Evolutionary conservation across 1,140 invertebrate species (phyloP).

Genomic region (Parapsyche elsis): DNA sequence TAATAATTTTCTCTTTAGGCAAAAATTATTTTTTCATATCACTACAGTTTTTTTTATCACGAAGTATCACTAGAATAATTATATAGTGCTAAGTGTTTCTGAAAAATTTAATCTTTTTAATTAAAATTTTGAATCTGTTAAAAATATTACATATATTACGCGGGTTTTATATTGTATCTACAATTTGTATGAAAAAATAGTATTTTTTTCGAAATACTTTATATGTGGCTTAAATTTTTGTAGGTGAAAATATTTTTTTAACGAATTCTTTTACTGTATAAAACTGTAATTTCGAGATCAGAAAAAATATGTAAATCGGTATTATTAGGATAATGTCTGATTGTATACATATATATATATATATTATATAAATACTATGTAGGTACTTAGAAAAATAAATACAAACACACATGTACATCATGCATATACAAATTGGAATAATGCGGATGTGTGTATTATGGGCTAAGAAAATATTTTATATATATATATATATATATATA

Average conservation of each 20-base stretch:
- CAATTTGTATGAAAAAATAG: slow-evolving; percentile 27
- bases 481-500: neutral
- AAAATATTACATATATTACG: slow-evolving; percentile 10
- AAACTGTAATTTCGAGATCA: slow-evolving; percentile 18
- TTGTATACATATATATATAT: slow-evolving; percentile 1
- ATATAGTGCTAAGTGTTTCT: slow-evolving; percentile 30
- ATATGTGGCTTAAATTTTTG: neutral
- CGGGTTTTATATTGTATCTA: slow-evolving; percentile 22
- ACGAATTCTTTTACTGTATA: slow-evolving; percentile 8
- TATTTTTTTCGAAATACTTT: slow-evolving; percentile 20
- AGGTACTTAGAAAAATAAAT: neutral
- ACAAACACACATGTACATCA: slow-evolving; percentile 11
- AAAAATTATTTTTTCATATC: slow-evolving; percentile 32
- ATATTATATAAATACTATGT: slow-evolving; percentile 30
- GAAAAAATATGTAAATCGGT: slow-evolving; percentile 27
- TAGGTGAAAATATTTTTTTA: slow-evolving; percentile 13
- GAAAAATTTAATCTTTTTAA: neutral
- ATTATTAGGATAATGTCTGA: neutral
- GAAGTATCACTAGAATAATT: slow-evolving; percentile 33
- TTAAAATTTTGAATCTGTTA: neutral
- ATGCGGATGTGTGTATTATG: slow-evolving; percentile 18
- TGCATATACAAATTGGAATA: slow-evolving; percentile 21
- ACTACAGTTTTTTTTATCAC: slow-evolving; percentile 36
- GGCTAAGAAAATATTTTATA: slow-evolving; percentile 16
- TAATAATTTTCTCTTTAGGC: slow-evolving; percentile 31